A percentile compares a stretch with the other conserved stretches of the same genome.
phyloP scores from a whole-genome alignment of 2,113 vertebrate genomes.

The human region GRCh38 chr9:102541501-102542000 shows the following conservation, averaged over 20 bases:
- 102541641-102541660: neutral
- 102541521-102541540: neutral
- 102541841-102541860: neutral
- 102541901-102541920: no score
- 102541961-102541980: neutral
- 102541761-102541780: neutral
- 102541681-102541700: neutral
- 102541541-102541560: neutral
- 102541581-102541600: neutral
- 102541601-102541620: neutral
- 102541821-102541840: neutral
- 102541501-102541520: neutral
- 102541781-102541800: neutral
- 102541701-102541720: neutral
- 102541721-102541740: neutral
- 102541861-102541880: no score
- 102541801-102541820: neutral
- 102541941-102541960: neutral
- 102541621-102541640: neutral
- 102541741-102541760: neutral
- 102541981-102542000: neutral
- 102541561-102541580: neutral
- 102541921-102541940: neutral
- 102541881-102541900: neutral
- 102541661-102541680: neutral